These are phyloP conservation scores for Osedax frankpressi DNA, from an alignment of 2,888 invertebrate genomes.

Conservation along the genomic window DNA sequence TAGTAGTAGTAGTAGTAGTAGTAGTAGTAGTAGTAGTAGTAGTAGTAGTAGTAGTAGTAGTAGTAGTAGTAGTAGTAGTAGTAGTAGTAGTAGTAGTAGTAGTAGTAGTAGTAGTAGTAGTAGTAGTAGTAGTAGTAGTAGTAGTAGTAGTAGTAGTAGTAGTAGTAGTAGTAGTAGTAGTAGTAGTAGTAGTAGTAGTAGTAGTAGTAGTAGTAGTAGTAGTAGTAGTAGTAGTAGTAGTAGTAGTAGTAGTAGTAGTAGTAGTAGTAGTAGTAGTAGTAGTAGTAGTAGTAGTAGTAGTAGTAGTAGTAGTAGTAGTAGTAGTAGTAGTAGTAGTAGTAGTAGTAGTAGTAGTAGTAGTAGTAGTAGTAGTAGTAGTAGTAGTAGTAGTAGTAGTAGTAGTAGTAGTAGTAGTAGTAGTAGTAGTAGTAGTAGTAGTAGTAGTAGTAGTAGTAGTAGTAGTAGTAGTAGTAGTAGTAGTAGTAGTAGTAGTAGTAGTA, in stretches of 20 bases:
- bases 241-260: conserved; percentile 2
- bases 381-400: background rate
- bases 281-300: background rate
- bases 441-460: background rate
- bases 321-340: conserved; percentile 3
- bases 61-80: conserved; percentile 1
- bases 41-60: conserved; percentile 5
- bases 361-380: background rate
- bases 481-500: background rate
- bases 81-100: background rate
- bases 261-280: background rate
- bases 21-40: conserved; percentile 6
- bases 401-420: conserved; percentile 7
- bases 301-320: background rate
- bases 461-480: background rate
- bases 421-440: conserved; percentile 1
- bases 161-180: background rate
- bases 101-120: background rate
- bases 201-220: background rate
- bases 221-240: conserved; percentile 3
- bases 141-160: conserved; percentile 6
- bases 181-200: background rate
- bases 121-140: conserved; percentile 5
- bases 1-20: conserved; percentile 6
- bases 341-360: conserved; percentile 3